Evolutionary conservation across 92 coral and sea anemone species (phyloP).

Genomic region (Actinernus sp.): DNA sequence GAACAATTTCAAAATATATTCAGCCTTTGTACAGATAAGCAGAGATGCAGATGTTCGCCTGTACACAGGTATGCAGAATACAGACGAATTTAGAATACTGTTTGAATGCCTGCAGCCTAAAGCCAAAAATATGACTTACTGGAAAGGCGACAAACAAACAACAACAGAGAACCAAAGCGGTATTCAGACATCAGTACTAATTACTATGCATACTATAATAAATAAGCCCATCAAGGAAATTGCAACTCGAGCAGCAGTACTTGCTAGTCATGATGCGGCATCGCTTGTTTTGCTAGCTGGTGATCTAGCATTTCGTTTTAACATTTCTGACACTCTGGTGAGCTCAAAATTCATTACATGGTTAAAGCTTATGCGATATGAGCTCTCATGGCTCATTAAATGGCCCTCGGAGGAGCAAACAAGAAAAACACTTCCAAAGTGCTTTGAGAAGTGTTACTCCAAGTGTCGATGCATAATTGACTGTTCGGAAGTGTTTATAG

Average conservation of each 20-base stretch:
- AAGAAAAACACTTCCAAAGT: slow-evolving; percentile 29
- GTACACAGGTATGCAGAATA: slow-evolving; percentile 32
- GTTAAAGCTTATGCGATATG: slow-evolving; percentile 12
- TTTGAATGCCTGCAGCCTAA: slow-evolving; percentile 24
- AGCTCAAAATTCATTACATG: slow-evolving; percentile 10
- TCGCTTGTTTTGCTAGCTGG: slow-evolving; percentile 13
- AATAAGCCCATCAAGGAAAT: no score
- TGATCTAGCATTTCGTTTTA: slow-evolving; percentile 27
- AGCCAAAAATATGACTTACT: slow-evolving; percentile 35
- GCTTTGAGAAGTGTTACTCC: slow-evolving; percentile 31
- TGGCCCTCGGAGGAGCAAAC: slow-evolving; percentile 44
- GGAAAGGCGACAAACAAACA: slow-evolving; percentile 30
- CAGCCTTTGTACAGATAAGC: slow-evolving; percentile 21
- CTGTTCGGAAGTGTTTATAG: slow-evolving; percentile 55
- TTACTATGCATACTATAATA: not conserved
- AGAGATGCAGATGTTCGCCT: slow-evolving; percentile 33
- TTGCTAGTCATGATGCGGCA: no score
- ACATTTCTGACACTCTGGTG: slow-evolving; percentile 6
- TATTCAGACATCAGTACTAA: no score
- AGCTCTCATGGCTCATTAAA: slow-evolving; percentile 35
- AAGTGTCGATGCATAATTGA: slow-evolving; percentile 55
- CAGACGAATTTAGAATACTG: slow-evolving; percentile 10
- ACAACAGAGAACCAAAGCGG: slow-evolving; percentile 5
- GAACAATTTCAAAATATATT: no score
- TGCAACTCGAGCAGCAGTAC: no score